Base-by-base conservation (phyloP, 2,113 vertebrate genomes). In the Cichladusa arquata region DNA sequence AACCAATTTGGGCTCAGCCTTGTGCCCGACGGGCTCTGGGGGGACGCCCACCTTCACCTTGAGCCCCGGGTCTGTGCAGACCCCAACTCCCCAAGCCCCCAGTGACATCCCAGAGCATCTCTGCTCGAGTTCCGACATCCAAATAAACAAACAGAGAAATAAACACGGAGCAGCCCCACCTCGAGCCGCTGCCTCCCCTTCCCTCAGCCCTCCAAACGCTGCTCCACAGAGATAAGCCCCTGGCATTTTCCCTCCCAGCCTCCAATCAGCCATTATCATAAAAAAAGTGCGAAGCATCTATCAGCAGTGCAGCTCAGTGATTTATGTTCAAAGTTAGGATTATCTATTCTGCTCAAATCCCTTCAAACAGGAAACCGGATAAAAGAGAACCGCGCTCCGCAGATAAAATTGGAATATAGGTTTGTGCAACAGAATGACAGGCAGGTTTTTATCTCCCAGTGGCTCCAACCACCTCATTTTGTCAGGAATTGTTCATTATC, bases 251-350 rank as follows among this genome's bases (percentile, higher is more conserved):
- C 96, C 97, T 97, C 96, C 93, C 96, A 73, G 97, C 94, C 93
- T 90, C 96, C 98, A 97, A 98, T 98, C 98, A 96, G 92, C 92
- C 97, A 98, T 99, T 99, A 99, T 99, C 99, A 99, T 99, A 98
- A 98, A 98, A 98, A 98, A 99, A 99, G 98, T 98, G 98, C 97
- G 95, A 95, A 96, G 97, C 97, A 98, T 98, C 98, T 98, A 97
- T 98, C 98, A 98, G 97, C 95, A 96, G 45, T 71, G 94, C 97
- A 96, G 97, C 98, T 97, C 96, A 57, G 97, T 98, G 98, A 98
- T 98, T 99, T 98, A 98, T 99, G 98, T 99, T 99, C 98, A 99
- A 99, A 99, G 96, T 99, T 98, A 88, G 98, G 99, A 99, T 99
- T 99, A 99, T 98, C 98, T 98, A 95, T 98, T 98, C 97, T 96